phyloP scores from a whole-genome alignment of 2,888 invertebrate genomes.

The Mystacides longicornis region DNA sequence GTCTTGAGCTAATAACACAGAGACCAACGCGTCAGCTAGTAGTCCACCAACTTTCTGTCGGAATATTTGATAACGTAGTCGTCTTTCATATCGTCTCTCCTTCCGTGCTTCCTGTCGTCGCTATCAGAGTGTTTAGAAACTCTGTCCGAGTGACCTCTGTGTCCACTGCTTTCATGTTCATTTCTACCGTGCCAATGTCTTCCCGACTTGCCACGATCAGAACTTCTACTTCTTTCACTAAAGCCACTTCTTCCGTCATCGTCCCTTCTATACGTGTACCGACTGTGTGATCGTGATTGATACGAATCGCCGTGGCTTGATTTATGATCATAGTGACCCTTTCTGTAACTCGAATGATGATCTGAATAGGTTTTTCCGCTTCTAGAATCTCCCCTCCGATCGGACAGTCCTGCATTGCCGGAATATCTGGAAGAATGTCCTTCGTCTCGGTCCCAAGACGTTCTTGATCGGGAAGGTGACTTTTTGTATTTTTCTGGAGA shows the following conservation, averaged over 20 bases:
- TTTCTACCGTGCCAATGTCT: slow-evolving; percentile 5
- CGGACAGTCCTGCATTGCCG: not conserved
- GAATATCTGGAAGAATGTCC: not conserved
- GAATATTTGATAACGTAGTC: slow-evolving; percentile 5
- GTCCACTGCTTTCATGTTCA: not conserved
- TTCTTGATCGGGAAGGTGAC: slow-evolving; percentile 10
- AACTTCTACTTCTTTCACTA: slow-evolving; percentile 5
- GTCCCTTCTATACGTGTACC: not conserved
- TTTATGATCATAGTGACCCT: slow-evolving; percentile 6
- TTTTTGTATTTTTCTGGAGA: not conserved
- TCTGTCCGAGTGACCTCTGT: not conserved
- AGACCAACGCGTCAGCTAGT: too few species aligned
- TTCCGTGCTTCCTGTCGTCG: not conserved
- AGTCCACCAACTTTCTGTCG: slow-evolving; percentile 11
- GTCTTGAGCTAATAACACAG: too few species aligned
- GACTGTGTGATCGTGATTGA: not conserved
- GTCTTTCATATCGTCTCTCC: not conserved
- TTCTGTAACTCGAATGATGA: not conserved
- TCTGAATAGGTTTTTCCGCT: slow-evolving; percentile 4
- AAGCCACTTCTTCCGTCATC: slow-evolving; percentile 4
- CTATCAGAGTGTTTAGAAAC: not conserved
- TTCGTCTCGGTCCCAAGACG: not conserved
- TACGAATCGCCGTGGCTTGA: slow-evolving; percentile 4
- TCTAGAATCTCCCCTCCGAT: not conserved
- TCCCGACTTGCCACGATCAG: slow-evolving; percentile 5